Base-by-base conservation (phyloP, 2,888 invertebrate genomes). In the Deroplatys truncata region DNA sequence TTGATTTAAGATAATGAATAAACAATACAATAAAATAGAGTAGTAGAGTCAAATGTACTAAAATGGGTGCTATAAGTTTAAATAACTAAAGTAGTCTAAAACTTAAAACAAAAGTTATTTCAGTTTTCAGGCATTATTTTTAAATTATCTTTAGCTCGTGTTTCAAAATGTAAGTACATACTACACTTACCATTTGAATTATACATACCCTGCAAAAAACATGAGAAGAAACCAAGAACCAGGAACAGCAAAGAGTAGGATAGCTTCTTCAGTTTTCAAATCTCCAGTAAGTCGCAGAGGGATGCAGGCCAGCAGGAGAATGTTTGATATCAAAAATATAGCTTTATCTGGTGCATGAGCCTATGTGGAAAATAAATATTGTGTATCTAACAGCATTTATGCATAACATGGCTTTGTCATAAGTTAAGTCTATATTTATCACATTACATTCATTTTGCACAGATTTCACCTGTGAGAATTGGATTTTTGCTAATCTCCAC, bases 141-240 rank as follows among this genome's bases (percentile, higher is more conserved):
- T 43, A 43, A 43, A 43, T 43, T 43, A 13, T 13, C 43, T 13
- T 43, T 43, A 43, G 13, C 43, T 43, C 43, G 13, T 43, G 2
- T 43, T 43, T 43, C 43, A 43, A 13, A 43, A 43, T 43, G 43
- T 13, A 43, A 31, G 7, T 35, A 9, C 35, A 35, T 35, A 35
- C 35, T 9, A 9, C 9, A 35, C 9, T 5, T 35, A 35, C 16
- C 56, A 72, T 20, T 72, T n/a, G 82, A 29, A 88, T 25, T 82
- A 28, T 88, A 28, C 82, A 72, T 94, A 99, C 99, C 99, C 98
- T 84, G 99, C 99, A 94, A 99, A 99, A 93, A 99, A 99, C 97
- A 99, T 98, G 31, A 99, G 95, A 84, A 99, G 96, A 93, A 99
- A 98, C 99, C 99, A 99, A 82, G 98, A 98, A 8, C 98, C 98